These are phyloP conservation scores for Anoplolepis gracilipes DNA, from an alignment of 1,140 invertebrate species.

Conservation along the genomic window DNA sequence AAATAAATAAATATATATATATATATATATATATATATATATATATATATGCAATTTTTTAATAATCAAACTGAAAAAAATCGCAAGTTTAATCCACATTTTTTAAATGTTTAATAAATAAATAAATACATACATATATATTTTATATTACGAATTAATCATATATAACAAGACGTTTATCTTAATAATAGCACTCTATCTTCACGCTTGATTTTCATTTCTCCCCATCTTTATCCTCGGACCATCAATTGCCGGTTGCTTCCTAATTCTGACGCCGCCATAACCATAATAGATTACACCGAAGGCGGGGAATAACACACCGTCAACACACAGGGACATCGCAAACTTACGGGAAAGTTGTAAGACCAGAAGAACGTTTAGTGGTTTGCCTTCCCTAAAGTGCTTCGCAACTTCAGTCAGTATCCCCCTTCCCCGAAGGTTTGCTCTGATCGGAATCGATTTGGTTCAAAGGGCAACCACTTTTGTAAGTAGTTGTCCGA, in stretches of 20 bases:
- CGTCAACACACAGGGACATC: slow-evolving; percentile 35
- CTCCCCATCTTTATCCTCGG: background rate
- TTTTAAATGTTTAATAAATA: too few relatives aligned
- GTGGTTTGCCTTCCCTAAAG: slow-evolving; percentile 31
- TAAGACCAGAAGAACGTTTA: slow-evolving; percentile 52
- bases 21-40: too few relatives aligned
- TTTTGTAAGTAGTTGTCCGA: slow-evolving; percentile 22
- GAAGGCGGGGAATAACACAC: slow-evolving; percentile 28
- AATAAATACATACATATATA: too few relatives aligned
- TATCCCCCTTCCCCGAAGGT: background rate
- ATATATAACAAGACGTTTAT: too few relatives aligned
- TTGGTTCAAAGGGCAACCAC: slow-evolving; percentile 39
- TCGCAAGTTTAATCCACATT: too few relatives aligned
- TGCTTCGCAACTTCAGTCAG: slow-evolving; percentile 31
- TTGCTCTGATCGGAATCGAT: slow-evolving; percentile 37
- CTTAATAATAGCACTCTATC: background rate
- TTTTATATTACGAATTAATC: too few relatives aligned
- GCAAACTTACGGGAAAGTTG: slow-evolving; percentile 40
- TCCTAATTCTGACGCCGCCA: slow-evolving; percentile 17
- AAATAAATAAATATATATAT: too few relatives aligned
- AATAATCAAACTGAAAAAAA: too few relatives aligned
- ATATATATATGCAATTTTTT: too few relatives aligned
- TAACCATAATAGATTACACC: slow-evolving; percentile 23
- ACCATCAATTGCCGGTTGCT: slow-evolving; percentile 13
- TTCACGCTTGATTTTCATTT: slow-evolving; percentile 18